Evolutionary conservation across 2,888 invertebrate species (phyloP).

Genomic region (Cordylochernes scorpioides): DNA sequence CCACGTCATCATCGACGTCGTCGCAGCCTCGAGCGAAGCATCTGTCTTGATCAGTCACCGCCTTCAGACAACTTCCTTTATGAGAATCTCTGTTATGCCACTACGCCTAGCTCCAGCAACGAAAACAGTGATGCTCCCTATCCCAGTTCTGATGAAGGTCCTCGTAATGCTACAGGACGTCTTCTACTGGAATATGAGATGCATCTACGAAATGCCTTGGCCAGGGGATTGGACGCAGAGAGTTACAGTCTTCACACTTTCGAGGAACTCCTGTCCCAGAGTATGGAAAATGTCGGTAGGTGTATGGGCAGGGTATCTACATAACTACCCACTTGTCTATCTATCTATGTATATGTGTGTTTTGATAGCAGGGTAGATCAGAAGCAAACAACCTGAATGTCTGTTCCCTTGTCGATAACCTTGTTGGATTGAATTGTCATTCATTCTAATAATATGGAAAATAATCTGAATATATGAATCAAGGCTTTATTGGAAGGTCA

Average conservation of each 20-base stretch:
- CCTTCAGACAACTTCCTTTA: conserved; percentile 66
- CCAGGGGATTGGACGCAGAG: conserved; percentile 82
- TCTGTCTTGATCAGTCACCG: conserved; percentile 44
- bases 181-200: conserved; percentile 71
- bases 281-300: conserved; percentile 64
- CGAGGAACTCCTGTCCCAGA: conserved; percentile 67
- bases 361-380: too few species aligned
- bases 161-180: conserved; percentile 51
- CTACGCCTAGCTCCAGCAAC: conserved; percentile 73
- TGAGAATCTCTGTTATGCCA: conserved; percentile 82
- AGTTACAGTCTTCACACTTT: conserved; percentile 80
- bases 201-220: conserved; percentile 68
- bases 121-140: conserved; percentile 21
- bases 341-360: too few species aligned
- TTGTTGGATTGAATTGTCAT: too few species aligned
- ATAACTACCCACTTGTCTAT: too few species aligned
- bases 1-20: conserved; percentile 14
- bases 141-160: conserved; percentile 11
- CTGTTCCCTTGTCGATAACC: too few species aligned
- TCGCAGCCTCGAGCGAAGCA: conserved; percentile 16
- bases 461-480: too few species aligned
- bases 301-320: too few species aligned
- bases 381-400: too few species aligned
- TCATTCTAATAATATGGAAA: too few species aligned
- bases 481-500: too few species aligned